These are phyloP conservation scores for Zootoca vivipara DNA, from an alignment of 2,113 vertebrate genomes.

Conservation along the genomic window DNA sequence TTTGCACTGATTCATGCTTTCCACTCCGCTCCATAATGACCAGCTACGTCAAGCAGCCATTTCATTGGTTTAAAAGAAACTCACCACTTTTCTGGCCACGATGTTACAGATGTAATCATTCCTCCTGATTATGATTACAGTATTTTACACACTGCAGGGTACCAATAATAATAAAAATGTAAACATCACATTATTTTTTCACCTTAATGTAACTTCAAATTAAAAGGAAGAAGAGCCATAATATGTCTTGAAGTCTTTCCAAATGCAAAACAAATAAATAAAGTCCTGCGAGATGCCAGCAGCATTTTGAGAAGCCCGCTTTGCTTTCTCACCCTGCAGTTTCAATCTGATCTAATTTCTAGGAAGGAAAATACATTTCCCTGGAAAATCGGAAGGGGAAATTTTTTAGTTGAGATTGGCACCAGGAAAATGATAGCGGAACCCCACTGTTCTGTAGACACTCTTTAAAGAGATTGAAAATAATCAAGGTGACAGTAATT, in stretches of 20 bases:
- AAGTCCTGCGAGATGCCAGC: slow-evolving; percentile 60
- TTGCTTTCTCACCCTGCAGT: slow-evolving; percentile 31
- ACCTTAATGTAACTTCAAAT: slow-evolving; percentile 63
- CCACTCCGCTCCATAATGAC: background rate
- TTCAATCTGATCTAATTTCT: slow-evolving; percentile 45
- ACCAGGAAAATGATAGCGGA: background rate
- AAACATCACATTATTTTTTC: slow-evolving; percentile 41
- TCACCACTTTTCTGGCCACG: background rate
- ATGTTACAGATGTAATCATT: background rate
- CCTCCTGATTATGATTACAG: background rate
- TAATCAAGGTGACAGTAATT: background rate
- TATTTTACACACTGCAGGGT: background rate
- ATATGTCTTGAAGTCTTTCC: slow-evolving; percentile 45
- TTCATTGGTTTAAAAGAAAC: background rate
- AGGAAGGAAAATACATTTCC: slow-evolving; percentile 1
- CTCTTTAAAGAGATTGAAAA: background rate
- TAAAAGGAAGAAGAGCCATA: slow-evolving; percentile 57
- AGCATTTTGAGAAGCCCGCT: slow-evolving; percentile 47
- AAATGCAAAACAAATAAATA: slow-evolving; percentile 36
- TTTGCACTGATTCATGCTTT: background rate
- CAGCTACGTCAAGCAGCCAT: background rate
- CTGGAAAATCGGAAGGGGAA: background rate
- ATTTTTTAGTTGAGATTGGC: background rate
- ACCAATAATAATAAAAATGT: background rate
- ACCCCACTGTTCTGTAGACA: accelerated